Conservation (phyloP, 2,797 vertebrate genomes). For the Semotilus atromaculatus region DNA sequence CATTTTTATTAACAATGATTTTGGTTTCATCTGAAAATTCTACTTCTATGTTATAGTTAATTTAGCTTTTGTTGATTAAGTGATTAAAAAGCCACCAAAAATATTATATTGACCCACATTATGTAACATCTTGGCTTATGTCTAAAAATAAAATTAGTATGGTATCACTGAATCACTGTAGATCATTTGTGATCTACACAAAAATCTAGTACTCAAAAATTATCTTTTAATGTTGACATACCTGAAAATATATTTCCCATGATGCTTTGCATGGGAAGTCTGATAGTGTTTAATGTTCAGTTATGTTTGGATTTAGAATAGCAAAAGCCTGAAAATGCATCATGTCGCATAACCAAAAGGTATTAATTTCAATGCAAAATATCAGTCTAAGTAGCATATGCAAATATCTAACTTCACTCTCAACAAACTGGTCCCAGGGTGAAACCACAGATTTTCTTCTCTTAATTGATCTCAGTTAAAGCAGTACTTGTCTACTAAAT, state of each 20-base stretch:
- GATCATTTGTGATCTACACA: too few relatives aligned
- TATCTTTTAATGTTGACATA: not conserved
- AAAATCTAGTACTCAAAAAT: not conserved
- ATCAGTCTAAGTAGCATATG: not conserved
- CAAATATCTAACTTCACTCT: conserved; percentile 5
- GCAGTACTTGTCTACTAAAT: not conserved
- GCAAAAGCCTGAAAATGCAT: not conserved
- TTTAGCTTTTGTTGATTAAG: not conserved
- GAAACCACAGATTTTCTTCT: not conserved
- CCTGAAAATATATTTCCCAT: not conserved
- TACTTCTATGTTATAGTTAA: not conserved
- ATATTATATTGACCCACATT: not conserved
- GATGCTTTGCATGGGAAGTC: not conserved
- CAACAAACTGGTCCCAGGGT: not conserved
- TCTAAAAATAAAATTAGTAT: too few relatives aligned
- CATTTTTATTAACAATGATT: not conserved
- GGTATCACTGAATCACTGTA: too few relatives aligned
- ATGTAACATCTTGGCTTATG: not conserved
- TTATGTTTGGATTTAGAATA: not conserved
- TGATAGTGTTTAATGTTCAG: not conserved
- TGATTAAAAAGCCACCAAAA: not conserved
- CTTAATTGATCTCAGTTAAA: conserved; percentile 10
- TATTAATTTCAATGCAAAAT: not conserved
- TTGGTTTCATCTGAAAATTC: not conserved
- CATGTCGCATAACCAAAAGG: not conserved